phyloP scores from a whole-genome alignment of 2,797 vertebrate species.

The Eurystomus glaucurus region DNA sequence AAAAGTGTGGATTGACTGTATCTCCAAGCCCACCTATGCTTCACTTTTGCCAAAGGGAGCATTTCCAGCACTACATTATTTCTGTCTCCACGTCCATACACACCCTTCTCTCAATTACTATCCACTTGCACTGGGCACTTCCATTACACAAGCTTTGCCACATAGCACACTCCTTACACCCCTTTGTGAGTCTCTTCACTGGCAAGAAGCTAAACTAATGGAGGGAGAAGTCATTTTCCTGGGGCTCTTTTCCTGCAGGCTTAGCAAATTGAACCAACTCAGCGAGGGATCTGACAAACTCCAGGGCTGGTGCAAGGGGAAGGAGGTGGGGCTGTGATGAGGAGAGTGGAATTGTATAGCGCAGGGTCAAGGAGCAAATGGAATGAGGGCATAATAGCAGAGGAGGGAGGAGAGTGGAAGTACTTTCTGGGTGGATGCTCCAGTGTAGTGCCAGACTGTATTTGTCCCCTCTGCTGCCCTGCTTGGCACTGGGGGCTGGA shows the following conservation, averaged over 20 bases:
- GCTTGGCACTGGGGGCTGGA: background rate
- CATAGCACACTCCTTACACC: background rate
- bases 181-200: background rate
- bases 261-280: background rate
- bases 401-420: background rate
- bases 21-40: background rate
- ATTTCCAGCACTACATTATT: background rate
- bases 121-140: background rate
- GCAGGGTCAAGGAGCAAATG: background rate
- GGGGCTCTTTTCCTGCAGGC: background rate
- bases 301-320: background rate
- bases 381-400: background rate
- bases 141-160: rapidly evolving
- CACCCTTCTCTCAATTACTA: background rate
- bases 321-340: background rate
- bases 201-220: background rate
- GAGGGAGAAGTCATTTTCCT: background rate
- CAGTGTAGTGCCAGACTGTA: background rate
- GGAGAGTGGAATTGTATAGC: rapidly evolving
- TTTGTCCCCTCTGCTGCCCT: background rate
- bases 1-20: background rate
- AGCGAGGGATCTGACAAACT: background rate
- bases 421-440: background rate
- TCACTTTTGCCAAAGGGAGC: background rate
- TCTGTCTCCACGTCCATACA: background rate